Conservation (phyloP, 23 tunicate genomes). For the Styela plicata region DNA sequence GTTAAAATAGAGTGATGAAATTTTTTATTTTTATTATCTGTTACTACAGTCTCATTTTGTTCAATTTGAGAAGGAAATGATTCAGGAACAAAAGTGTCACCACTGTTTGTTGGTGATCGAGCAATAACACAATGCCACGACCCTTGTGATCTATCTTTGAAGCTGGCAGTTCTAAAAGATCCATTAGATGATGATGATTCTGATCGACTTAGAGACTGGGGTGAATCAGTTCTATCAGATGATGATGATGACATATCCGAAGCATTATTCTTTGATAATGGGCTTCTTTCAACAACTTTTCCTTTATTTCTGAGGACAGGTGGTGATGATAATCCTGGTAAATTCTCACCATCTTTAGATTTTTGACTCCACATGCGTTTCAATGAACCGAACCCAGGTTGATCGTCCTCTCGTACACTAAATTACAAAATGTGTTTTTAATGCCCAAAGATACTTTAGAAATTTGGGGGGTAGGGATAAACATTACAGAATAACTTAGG, state of each 20-base stretch:
- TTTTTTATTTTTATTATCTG: background rate
- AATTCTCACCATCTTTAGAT: constrained; percentile 20
- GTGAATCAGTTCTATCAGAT: background rate
- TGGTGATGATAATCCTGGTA: background rate
- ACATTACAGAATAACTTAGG: no score
- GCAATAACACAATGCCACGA: constrained; percentile 26
- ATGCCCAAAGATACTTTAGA: no score
- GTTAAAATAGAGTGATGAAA: constrained; percentile 8
- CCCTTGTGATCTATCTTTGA: constrained; percentile 6
- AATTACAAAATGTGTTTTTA: background rate
- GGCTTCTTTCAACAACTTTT: background rate
- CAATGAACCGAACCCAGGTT: constrained; percentile 40
- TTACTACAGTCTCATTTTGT: background rate
- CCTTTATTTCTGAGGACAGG: background rate
- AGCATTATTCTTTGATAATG: background rate
- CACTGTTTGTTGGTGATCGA: background rate
- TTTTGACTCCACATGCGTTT: constrained; percentile 62
- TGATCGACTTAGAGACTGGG: background rate
- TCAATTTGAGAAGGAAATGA: constrained; percentile 4
- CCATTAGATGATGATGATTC: constrained; percentile 18
- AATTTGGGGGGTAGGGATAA: no score
- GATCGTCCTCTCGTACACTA: background rate
- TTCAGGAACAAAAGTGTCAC: background rate
- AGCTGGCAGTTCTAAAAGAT: constrained; percentile 24
- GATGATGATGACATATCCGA: background rate